A percentile compares a stretch with the other conserved stretches of the same genome.
Evolutionary conservation across 2,888 invertebrate species (phyloP).

Genomic region (Zelleria hepariella): DNA sequence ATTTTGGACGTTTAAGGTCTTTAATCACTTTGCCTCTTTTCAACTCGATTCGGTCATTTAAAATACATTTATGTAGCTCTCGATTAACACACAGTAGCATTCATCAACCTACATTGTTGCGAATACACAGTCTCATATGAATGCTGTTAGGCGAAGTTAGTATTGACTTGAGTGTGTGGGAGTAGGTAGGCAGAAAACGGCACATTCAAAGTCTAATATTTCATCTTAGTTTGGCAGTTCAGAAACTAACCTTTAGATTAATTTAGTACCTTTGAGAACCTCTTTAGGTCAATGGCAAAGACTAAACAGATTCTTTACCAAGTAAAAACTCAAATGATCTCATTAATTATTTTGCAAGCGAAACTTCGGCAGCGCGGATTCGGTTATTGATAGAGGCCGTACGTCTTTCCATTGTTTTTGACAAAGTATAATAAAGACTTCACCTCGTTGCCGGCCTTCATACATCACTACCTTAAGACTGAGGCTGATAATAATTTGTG

Average conservation of each 20-base stretch:
- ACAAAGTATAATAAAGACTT: background rate
- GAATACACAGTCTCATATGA: background rate
- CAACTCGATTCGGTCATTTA: conserved; percentile 22
- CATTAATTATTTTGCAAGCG: background rate
- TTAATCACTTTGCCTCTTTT: conserved; percentile 16
- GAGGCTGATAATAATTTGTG: conserved; percentile 3
- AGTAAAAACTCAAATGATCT: background rate
- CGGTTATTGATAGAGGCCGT: background rate
- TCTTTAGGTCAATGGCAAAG: conserved; percentile 48
- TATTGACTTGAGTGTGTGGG: no score
- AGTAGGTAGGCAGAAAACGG: background rate
- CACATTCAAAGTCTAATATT: background rate
- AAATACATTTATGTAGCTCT: conserved; percentile 22
- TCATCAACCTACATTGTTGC: conserved; percentile 1
- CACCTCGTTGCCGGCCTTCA: background rate
- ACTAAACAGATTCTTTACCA: conserved; percentile 13
- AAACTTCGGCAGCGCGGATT: background rate
- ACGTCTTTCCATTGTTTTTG: background rate
- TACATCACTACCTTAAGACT: background rate
- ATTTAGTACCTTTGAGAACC: conserved; percentile 39
- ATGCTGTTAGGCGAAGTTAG: no score
- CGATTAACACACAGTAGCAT: conserved; percentile 18
- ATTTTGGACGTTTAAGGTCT: conserved; percentile 11
- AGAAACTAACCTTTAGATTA: conserved; percentile 37
- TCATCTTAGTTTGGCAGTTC: background rate